Base-by-base conservation (phyloP, 2,113 vertebrate species). In the Proterorhinus semilunaris region DNA sequence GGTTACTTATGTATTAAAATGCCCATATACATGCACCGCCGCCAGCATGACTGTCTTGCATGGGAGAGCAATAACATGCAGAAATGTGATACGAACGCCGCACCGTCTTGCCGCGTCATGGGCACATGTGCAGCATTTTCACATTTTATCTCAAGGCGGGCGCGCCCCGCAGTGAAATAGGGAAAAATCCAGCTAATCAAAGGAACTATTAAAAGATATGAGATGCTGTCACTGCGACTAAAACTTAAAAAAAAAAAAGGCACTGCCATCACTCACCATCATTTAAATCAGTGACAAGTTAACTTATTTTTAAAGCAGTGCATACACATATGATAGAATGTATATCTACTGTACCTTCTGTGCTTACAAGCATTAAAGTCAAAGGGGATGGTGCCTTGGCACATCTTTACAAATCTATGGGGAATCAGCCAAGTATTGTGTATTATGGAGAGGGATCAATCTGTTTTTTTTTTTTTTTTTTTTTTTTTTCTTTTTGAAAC, bases 1-100 rank as follows among this genome's bases (percentile, higher is more conserved):
- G n/a, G 62, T 42, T 53, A 65, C 64, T 87, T 83, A 86, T 82
- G 83, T 84, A 84, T 86, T 86, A 79, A 85, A 86, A 76, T 47
- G 47, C 17, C 51, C 27, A 79, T 85, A 69, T 80, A 69, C 83
- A 83, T 76, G 81, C 71, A 76, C 54, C 44, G 21, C 65, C 63
- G 74, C 75, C 71, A 61, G 70, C 36, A 53, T 76, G 69, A 79
- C 65, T 75, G 68, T 74, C 72, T 21, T 44, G 45, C 58, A 61
- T 47, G 44, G 68, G 36, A 62, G 75, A 63, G 59, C 65, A 64
- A 57, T 50, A 55, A 48, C 43, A 42, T 44, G 42, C 10, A 62
- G 51, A 53, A 51, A 15, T 47, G 10, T 71, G 43, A 43, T 36
- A 43, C 36, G 36, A 44, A 4, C 13, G 42, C 15, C 10, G 44